Conservation (phyloP, 2,113 vertebrate genomes). For the Nibea coibor region DNA sequence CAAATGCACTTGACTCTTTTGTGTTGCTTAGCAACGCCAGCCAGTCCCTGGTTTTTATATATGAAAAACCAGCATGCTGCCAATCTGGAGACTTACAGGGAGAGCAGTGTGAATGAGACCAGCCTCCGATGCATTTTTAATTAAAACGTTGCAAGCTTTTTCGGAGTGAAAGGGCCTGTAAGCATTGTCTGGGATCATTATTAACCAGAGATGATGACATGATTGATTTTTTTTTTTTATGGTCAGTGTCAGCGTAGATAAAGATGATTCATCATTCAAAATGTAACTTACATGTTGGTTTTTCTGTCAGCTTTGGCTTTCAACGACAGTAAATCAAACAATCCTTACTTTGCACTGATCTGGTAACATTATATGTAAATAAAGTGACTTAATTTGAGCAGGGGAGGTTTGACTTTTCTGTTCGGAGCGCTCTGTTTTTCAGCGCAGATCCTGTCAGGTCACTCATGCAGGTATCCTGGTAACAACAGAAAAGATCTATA, state of each 20-base stretch:
- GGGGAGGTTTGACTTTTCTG: constrained; percentile 17
- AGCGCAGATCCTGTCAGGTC: constrained; percentile 70
- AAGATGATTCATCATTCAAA: constrained; percentile 2
- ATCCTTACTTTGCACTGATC: constrained; percentile 3
- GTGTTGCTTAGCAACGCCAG: constrained; percentile 81
- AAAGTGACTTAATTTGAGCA: neutral
- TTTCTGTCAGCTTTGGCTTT: constrained; percentile 25
- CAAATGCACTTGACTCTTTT: constrained; percentile 78
- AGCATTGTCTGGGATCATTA: constrained; percentile 20
- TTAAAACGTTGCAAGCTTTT: constrained; percentile 55
- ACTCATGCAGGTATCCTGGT: constrained; percentile 84
- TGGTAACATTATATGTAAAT: neutral
- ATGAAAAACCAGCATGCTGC: constrained; percentile 74
- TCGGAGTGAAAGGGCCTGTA: constrained; percentile 22
- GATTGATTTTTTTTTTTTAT: constrained; percentile 23
- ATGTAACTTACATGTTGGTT: constrained; percentile 1
- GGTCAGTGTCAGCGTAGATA: neutral
- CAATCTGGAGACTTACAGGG: constrained; percentile 73
- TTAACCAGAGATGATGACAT: constrained; percentile 7
- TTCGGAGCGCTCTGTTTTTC: constrained; percentile 52
- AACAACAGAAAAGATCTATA: constrained; percentile 34
- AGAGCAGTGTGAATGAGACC: constrained; percentile 65
- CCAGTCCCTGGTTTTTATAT: constrained; percentile 74
- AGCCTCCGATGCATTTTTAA: constrained; percentile 62
- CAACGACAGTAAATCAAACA: neutral